Conservation (phyloP, 2,797 vertebrate species). For the Bradypus variegatus region DNA sequence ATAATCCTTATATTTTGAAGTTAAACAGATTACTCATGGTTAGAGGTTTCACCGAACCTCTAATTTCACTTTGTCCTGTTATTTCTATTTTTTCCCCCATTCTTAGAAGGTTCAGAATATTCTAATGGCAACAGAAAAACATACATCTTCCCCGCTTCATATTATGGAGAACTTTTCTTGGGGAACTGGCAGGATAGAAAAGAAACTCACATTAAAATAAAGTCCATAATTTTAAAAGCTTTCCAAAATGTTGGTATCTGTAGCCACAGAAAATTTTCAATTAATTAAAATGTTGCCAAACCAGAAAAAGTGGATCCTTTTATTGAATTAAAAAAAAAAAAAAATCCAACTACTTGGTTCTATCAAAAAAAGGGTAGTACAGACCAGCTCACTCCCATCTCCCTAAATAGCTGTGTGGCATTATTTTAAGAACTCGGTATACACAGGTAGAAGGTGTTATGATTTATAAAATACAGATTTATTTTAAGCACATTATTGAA, state of each 20-base stretch:
- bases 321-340: neutral
- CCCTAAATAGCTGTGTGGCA: neutral
- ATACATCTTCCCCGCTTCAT: neutral
- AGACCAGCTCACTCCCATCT: neutral
- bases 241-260: neutral
- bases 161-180: neutral
- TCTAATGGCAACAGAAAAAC: neutral
- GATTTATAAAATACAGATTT: constrained; percentile 23
- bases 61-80: neutral
- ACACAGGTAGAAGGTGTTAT: neutral
- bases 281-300: constrained; percentile 14
- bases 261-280: constrained; percentile 19
- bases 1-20: neutral
- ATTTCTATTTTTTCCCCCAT: neutral
- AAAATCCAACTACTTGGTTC: neutral
- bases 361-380: neutral
- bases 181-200: neutral
- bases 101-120: neutral
- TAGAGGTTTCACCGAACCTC: neutral
- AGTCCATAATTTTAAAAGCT: neutral
- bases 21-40: constrained; percentile 4
- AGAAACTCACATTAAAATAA: neutral
- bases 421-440: constrained; percentile 3
- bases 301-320: neutral
- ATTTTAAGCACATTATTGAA: constrained; percentile 25